These are phyloP conservation scores for Lysandra bellargus DNA, from an alignment of 2,888 invertebrate genomes.

Conservation along the genomic window DNA sequence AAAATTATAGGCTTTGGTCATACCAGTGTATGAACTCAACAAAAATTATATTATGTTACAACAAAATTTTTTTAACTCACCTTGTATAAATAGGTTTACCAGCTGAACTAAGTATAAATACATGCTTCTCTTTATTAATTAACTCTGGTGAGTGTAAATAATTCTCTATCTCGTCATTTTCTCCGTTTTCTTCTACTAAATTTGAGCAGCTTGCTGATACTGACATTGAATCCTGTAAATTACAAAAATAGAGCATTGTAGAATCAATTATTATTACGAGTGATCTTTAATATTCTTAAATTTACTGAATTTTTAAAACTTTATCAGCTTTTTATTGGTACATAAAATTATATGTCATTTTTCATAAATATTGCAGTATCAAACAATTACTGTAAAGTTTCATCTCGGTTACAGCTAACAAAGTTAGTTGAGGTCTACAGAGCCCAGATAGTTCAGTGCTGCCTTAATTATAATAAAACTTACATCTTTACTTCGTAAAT, in stretches of 20 bases:
- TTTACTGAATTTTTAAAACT: neutral
- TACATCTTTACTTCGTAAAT: slow-evolving; percentile 67
- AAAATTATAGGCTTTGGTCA: too few relatives aligned
- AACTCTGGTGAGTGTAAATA: slow-evolving; percentile 86
- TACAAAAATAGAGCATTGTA: neutral
- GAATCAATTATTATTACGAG: neutral
- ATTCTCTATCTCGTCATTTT: slow-evolving; percentile 78
- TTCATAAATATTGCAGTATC: too few relatives aligned
- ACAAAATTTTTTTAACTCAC: slow-evolving; percentile 57
- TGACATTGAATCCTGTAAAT: slow-evolving; percentile 59
- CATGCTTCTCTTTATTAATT: slow-evolving; percentile 91
- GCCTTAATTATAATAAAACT: slow-evolving; percentile 42
- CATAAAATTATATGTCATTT: too few relatives aligned
- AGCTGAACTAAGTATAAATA: slow-evolving; percentile 96
- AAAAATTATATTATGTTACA: neutral
- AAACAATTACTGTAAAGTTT: too few relatives aligned
- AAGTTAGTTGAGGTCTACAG: neutral
- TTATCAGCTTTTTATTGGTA: too few relatives aligned
- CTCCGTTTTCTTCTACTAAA: slow-evolving; percentile 60
- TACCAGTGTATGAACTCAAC: neutral
- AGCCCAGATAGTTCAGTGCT: too few relatives aligned
- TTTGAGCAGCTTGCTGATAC: slow-evolving; percentile 67
- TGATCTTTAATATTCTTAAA: neutral
- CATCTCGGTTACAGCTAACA: neutral
- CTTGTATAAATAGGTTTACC: slow-evolving; percentile 98